Evolutionary conservation across 35 echinoderm and acorn worm genomes (phyloP).

Genomic region (Lytechinus variegatus): DNA sequence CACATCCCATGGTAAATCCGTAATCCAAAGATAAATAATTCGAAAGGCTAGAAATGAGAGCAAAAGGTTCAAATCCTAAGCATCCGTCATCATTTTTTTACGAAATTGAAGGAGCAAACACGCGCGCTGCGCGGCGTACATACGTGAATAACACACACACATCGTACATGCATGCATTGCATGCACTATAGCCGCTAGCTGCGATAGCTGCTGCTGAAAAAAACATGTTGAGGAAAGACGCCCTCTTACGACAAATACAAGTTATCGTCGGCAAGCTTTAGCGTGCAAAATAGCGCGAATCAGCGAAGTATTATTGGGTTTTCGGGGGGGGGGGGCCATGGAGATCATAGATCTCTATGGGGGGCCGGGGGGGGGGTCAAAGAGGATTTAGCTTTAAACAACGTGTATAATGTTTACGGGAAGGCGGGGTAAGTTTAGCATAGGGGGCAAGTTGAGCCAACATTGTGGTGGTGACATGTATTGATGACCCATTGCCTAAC

Average conservation of each 20-base stretch:
- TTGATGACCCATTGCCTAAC: no score
- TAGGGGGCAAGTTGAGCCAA: no score
- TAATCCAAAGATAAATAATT: background rate
- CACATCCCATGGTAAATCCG: constrained; percentile 63
- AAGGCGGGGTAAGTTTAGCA: no score
- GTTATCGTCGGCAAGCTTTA: background rate
- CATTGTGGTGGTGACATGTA: no score
- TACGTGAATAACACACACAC: background rate
- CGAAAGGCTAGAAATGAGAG: background rate
- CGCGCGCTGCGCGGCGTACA: background rate
- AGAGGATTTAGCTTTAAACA: no score
- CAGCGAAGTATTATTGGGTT: no score
- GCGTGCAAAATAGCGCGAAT: background rate
- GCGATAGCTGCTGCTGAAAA: background rate
- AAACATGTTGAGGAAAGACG: background rate
- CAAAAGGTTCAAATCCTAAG: background rate
- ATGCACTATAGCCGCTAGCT: background rate
- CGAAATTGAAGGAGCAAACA: background rate
- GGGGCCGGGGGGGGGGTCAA: no score
- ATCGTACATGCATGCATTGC: background rate
- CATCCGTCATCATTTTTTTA: background rate
- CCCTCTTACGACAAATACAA: background rate
- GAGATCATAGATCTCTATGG: no score
- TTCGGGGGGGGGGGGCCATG: no score
- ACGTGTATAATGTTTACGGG: no score